Evolutionary conservation across 2,888 invertebrate genomes (phyloP), one percentile per base, ranked within the genome.

Genomic region (Acronicta alni): DNA sequence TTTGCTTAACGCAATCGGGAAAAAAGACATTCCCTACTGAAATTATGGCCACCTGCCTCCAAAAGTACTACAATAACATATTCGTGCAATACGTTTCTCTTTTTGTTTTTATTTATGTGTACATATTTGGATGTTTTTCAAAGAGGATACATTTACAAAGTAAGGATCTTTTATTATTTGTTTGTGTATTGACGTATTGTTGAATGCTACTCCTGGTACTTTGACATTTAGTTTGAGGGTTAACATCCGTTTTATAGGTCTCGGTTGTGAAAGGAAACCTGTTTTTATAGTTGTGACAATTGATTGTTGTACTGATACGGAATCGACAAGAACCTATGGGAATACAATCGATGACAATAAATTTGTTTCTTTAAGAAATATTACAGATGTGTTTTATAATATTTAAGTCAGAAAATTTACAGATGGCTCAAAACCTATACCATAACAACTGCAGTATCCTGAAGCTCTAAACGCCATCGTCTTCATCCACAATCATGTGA

Each of bases 41-140:
- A 10, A 0, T 1, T 16, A 35, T 57, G 38, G 63, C 23, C 54
- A 55, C 71, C 54, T 37, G 47, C 73, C 53, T 41, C 8, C 12
- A 30, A 49, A 57, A 54, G 42, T 56, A 60, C 49, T 49, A 77
- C 71, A 67, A 62, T 61, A 73, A 67, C 60, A 72, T 16, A 68
- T 51, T 59, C 48, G 53, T 63, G 58, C 62, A 71, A 76, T 77
- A 74, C 57, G 62, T 64, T 67, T 71, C 32, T 39, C 51, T 60
- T 61, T 71, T 71, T 56, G 65, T 68, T 46, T 63, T 68, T 77
- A 77, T 77, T 67, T 68, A 77, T 76, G 60, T 51, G 60, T 41
- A 76, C 63, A 66, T 57, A 64, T 59, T 67, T 20, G 37, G 37
- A 43, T 54, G 57, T 54, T 66, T 44, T 38, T 64, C 61, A 64